Conservation (phyloP, 1,140 invertebrate genomes). For the Vanessa tameamea region DNA sequence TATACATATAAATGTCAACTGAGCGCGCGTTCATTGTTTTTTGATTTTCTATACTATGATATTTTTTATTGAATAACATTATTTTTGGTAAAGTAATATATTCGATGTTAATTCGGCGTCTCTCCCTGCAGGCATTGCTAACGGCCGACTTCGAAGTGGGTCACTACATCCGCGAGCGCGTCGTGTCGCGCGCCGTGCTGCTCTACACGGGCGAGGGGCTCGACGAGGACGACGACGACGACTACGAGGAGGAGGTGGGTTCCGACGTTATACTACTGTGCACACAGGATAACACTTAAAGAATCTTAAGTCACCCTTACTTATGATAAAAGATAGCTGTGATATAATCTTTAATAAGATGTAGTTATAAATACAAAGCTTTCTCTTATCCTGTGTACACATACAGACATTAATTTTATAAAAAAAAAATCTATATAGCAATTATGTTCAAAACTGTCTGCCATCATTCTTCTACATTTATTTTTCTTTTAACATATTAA, state of each 20-base stretch:
- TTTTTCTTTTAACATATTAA: neutral
- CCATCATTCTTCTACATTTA: neutral
- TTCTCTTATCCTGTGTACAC: too few relatives aligned
- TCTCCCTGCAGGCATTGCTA: constrained; percentile 11
- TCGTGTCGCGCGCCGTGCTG: constrained; percentile 95
- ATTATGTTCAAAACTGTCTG: neutral
- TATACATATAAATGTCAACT: too few relatives aligned
- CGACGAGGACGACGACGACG: constrained; percentile 88
- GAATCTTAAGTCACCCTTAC: too few relatives aligned
- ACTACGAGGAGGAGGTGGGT: constrained; percentile 85
- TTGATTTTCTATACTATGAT: too few relatives aligned
- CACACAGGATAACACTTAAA: neutral
- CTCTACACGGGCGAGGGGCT: constrained; percentile 95
- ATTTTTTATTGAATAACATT: too few relatives aligned
- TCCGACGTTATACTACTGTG: neutral
- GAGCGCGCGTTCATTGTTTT: neutral
- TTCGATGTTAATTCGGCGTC: neutral
- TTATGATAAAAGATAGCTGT: too few relatives aligned
- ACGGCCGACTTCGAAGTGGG: constrained; percentile 97
- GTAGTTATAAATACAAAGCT: too few relatives aligned
- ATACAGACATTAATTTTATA: too few relatives aligned
- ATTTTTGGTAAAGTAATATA: neutral
- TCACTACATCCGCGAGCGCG: constrained; percentile 96
- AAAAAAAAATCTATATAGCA: neutral
- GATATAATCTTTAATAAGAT: too few relatives aligned